Base-by-base conservation (phyloP, 2,888 invertebrate species). In the Acrocera orbiculus region DNA sequence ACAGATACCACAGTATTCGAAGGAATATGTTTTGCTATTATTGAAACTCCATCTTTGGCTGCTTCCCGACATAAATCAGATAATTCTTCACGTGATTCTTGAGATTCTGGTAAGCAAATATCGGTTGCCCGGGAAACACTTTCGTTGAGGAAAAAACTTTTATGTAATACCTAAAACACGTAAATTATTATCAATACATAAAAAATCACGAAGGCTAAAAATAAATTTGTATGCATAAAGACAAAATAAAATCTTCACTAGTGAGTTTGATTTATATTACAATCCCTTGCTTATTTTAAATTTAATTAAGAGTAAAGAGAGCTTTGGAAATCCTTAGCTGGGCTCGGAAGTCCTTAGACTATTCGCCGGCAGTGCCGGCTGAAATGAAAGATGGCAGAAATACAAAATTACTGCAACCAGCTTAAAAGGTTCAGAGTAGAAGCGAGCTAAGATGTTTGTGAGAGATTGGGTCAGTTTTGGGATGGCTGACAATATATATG, bases 1-100 rank as follows among this genome's bases (percentile, higher is more conserved):
- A 65, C 73, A 1, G 71, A 66, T 4, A 61, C 70, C 2, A 77
- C 68, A 45, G 65, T 61, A 1, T 65, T 64, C 1, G 58, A 70
- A 2, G 51, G 48, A 5, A 62, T 58, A 35, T 69, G 67, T 2
- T 71, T 56, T 1, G 73, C 74, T 1, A 75, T 64, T 25, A 78
- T 44, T 0, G 76, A 74, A 1, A 71, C 66, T 0, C 76, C 75
- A 47, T 78, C 78, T 29, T 65, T 51, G 1, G 70, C 70, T 9
- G 70, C 67, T 36, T 67, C 61, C 26, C 66, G 54, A 37, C 70
- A 68, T 3, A 78, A 50, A 42, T 71, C 66, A 15, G 69, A 56
- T 25, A 78, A 52, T 45, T 79, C 78, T 16, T 66, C 56, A 1
- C 57, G 51, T 0, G 64, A 57, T 4, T 73, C 71, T 7, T 48